Base-by-base conservation (phyloP, 2,888 invertebrate genomes). In the Proisotoma minuta region DNA sequence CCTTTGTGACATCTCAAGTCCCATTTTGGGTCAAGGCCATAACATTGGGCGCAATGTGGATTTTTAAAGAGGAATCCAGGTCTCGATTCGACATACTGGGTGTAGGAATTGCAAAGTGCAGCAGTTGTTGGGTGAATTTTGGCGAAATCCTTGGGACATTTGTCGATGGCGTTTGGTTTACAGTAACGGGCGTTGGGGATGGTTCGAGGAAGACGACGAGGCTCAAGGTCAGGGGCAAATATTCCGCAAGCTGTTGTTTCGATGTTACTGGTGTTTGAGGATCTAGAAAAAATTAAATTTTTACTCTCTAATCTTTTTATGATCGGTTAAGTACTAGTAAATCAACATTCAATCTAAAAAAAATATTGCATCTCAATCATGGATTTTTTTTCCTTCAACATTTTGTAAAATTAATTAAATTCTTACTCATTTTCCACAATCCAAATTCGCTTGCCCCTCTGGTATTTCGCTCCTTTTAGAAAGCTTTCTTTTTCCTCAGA, bases 1-100 rank as follows among this genome's bases (percentile, higher is more conserved):
- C 43, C 43, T 43, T 26, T 40, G 15, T 26, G 20, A 26, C 53
- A 54, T 1, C 22, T 2, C 4, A 57, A 39, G 28, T 43, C 23
- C 23, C 23, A 10, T n/a, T 56, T 57, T 5, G 27, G 2, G 48
- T 48, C 27, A 10, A 49, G 27, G 8, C 20, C 24, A 15, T 64
- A 49, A 64, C 73, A 62, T 56, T 63, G 63, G 23, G 76, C 76
- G 60, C 76, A 77, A 66, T 77, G 75, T 2, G 74, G 75, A 63
- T 77, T 77, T 63, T 75, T 76, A 68, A 71, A 76, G 12, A 70
- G 47, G 27, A 61, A 4, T 51, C 57, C 47, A 12, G 18, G 40
- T 26, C 57, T 20, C 3, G 49, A 52, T 48, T 48, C 57, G 0
- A 69, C 53, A 20, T 65, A 63, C 57, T 71, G 68, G 0, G 68